phyloP scores from a whole-genome alignment of 1,140 invertebrate genomes.

The Araneus ventricosus region DNA sequence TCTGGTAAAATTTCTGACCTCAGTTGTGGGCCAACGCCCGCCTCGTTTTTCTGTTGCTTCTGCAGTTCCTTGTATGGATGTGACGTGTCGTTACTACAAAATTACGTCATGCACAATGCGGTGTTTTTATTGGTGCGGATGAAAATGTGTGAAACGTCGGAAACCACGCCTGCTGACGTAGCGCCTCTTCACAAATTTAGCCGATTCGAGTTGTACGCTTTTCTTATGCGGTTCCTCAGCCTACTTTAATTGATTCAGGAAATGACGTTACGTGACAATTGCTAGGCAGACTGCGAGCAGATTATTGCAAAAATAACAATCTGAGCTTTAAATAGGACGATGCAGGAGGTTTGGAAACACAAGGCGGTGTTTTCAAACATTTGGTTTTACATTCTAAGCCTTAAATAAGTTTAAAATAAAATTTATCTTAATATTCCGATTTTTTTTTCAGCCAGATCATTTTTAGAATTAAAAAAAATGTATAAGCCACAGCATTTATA shows the following conservation, averaged over 20 bases:
- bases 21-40: slow-evolving; percentile 64
- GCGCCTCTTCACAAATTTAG: slow-evolving; percentile 48
- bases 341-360: not conserved
- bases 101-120: slow-evolving; percentile 9
- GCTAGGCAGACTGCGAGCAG: not conserved
- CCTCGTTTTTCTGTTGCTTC: slow-evolving; percentile 55
- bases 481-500: too few species aligned
- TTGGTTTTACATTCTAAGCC: not conserved
- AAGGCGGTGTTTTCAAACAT: not conserved
- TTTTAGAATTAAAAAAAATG: too few species aligned
- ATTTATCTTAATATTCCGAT: too few species aligned
- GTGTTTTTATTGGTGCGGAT: slow-evolving; percentile 14
- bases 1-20: slow-evolving; percentile 40
- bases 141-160: slow-evolving; percentile 38
- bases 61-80: slow-evolving; percentile 69
- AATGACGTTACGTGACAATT: slow-evolving; percentile 28
- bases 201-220: slow-evolving; percentile 10
- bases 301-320: not conserved
- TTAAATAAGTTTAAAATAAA: too few species aligned
- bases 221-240: not conserved
- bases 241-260: slow-evolving; percentile 29
- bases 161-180: slow-evolving; percentile 57
- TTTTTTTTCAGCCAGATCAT: too few species aligned
- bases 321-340: not conserved
- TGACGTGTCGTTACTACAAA: slow-evolving; percentile 65